Evolutionary conservation across 2,888 invertebrate genomes (phyloP).

Genomic region (Anoncus sp.): DNA sequence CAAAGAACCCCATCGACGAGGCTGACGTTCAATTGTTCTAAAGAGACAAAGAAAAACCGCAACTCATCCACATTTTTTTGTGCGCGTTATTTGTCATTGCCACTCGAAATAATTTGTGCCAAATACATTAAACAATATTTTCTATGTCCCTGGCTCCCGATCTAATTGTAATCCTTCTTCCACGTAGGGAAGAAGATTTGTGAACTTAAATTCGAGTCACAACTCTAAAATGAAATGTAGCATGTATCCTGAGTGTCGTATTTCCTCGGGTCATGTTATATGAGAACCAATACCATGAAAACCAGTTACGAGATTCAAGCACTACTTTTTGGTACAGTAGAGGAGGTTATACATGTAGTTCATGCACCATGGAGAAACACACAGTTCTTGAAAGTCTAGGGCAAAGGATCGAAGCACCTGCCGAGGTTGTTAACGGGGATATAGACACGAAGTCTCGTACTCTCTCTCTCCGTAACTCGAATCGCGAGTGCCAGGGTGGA

Average conservation of each 20-base stretch:
- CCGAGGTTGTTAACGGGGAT: constrained; percentile 59
- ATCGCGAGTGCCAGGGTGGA: constrained; percentile 44
- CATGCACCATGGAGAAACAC: constrained; percentile 25
- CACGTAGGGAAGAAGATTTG: constrained; percentile 7
- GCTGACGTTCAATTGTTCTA: too few species aligned
- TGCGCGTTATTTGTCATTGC: neutral
- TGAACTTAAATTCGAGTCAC: constrained; percentile 6
- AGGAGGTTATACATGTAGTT: neutral
- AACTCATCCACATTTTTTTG: too few species aligned
- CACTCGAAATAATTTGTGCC: neutral
- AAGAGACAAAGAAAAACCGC: too few species aligned
- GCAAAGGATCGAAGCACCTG: constrained; percentile 57
- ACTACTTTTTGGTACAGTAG: neutral
- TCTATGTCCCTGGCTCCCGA: too few species aligned
- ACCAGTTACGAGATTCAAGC: constrained; percentile 26
- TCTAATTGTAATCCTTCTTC: too few species aligned
- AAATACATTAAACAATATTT: too few species aligned
- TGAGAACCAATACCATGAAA: constrained; percentile 6
- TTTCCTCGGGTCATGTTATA: constrained; percentile 1
- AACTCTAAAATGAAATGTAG: neutral
- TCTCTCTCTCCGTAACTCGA: too few species aligned
- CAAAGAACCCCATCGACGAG: neutral
- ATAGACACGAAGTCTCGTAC: constrained; percentile 47
- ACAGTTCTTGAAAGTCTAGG: constrained; percentile 25
- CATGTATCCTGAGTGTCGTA: neutral